phyloP scores from a whole-genome alignment of 2,797 vertebrate genomes.

The Phalloptychus januarius region DNA sequence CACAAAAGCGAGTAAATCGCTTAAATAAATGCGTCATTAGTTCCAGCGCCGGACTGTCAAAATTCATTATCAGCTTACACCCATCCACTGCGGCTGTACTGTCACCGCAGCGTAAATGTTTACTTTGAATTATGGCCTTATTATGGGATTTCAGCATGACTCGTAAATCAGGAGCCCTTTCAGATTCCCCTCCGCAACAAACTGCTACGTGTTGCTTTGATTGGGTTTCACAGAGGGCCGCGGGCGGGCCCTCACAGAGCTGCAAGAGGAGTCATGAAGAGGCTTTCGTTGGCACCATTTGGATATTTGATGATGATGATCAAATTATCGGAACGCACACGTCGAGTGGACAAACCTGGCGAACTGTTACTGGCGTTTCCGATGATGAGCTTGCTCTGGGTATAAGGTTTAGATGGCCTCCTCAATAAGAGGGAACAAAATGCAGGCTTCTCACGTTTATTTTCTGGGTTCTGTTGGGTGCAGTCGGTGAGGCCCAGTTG shows the following conservation, averaged over 20 bases:
- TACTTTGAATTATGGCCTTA: conserved; percentile 75
- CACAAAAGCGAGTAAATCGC: conserved; percentile 67
- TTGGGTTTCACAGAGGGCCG: conserved; percentile 41
- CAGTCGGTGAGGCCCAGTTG: conserved; percentile 47
- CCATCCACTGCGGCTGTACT: conserved; percentile 53
- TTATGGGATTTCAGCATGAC: conserved; percentile 58
- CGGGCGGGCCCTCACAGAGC: conserved; percentile 21
- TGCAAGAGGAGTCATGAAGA: conserved; percentile 27
- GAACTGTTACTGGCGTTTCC: conserved; percentile 18
- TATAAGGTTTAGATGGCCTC: conserved; percentile 6
- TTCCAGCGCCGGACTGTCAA: conserved; percentile 77
- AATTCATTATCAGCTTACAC: conserved; percentile 74
- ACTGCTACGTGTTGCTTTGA: conserved; percentile 32
- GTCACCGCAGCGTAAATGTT: conserved; percentile 70
- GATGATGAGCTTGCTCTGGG: not conserved
- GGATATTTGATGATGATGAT: conserved; percentile 38
- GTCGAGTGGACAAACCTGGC: conserved; percentile 15
- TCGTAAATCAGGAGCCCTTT: conserved; percentile 65
- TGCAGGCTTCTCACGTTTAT: conserved; percentile 28
- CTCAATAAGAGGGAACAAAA: not conserved
- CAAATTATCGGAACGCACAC: conserved; percentile 45
- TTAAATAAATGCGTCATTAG: conserved; percentile 81
- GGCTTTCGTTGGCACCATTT: conserved; percentile 36
- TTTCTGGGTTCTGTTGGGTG: conserved; percentile 54
- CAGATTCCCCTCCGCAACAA: conserved; percentile 40